A percentile compares a stretch with the other conserved stretches of the same genome.
Conservation (phyloP, 2,113 vertebrate genomes). For the Cyanoliseus patagonus region DNA sequence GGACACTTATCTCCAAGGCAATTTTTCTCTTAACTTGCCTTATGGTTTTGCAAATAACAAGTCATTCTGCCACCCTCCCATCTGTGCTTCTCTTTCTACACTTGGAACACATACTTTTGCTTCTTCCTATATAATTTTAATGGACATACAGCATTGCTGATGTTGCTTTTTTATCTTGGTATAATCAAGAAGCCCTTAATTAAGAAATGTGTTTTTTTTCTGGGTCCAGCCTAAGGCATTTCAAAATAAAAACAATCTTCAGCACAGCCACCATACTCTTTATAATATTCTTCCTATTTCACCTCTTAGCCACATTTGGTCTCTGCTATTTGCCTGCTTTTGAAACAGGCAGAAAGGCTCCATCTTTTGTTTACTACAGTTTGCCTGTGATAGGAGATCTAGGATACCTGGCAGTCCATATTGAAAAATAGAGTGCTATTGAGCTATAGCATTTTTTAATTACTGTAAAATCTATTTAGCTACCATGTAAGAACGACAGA, state of each 20-base stretch:
- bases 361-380: neutral
- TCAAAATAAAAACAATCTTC: neutral
- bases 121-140: neutral
- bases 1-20: neutral
- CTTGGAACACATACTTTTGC: neutral
- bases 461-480: slow-evolving; percentile 25
- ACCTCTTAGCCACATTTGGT: neutral
- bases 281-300: neutral
- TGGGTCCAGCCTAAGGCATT: neutral
- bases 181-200: neutral
- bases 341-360: neutral
- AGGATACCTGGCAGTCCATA: neutral
- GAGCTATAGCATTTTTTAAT: slow-evolving; percentile 60
- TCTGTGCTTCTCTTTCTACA: neutral
- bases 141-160: neutral
- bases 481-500: slow-evolving; percentile 9
- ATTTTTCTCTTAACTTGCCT: neutral
- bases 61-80: neutral
- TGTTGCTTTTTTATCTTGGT: neutral
- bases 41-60: neutral
- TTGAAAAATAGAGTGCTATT: slow-evolving; percentile 51
- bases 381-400: neutral
- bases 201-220: neutral
- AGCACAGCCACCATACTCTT: neutral
- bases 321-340: neutral